Evolutionary conservation across 2,888 invertebrate species (phyloP), one percentile per base, ranked within the genome.

Genomic region (Leptura quadrifasciata): DNA sequence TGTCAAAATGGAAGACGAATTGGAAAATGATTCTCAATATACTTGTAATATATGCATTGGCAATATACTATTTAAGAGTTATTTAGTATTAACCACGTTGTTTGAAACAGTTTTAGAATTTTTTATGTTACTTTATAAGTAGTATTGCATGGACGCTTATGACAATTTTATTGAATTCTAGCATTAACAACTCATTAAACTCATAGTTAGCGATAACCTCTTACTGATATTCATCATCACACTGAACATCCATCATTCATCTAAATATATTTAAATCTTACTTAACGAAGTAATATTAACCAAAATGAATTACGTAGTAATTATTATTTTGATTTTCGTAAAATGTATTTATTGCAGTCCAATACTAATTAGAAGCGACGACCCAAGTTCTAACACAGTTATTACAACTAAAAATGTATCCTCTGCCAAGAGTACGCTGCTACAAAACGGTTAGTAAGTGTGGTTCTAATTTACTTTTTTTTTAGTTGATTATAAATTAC

Each of bases 401-500:
- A 73, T 82, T 70, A 76, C 76, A 12, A 79, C 80, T 9, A 73
- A 71, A 76, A 81, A 82, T 79, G 72, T 78, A 2, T 73, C 79
- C 0, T 2, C 15, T 27, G 75, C 77, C 52, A 77, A 69, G 77
- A 80, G 82, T 81, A 79, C 39, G 57, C 55, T 20, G 18, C 15
- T 27, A 10, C 24, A 12, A 72, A 54, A 27, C 17, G 0, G 10
- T 35, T 57, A 47, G 20, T 31, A 27, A 10, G 24, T 31, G 10
- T 72, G 39, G 17, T 58, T 71, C 65, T 8, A 57, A 39, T 74
- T 12, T 68, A 31, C 54, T 47, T 57, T 75, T 77, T 76, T 86
- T 86, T 76, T 64, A 89, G 89, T 88, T 79, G 84, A 85, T 35
- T 83, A 86, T 57, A 85, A 86, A 79, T 81, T 87, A 74, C 35